Evolutionary conservation across 1,140 invertebrate species (phyloP).

Genomic region (Coelopa frigida): DNA sequence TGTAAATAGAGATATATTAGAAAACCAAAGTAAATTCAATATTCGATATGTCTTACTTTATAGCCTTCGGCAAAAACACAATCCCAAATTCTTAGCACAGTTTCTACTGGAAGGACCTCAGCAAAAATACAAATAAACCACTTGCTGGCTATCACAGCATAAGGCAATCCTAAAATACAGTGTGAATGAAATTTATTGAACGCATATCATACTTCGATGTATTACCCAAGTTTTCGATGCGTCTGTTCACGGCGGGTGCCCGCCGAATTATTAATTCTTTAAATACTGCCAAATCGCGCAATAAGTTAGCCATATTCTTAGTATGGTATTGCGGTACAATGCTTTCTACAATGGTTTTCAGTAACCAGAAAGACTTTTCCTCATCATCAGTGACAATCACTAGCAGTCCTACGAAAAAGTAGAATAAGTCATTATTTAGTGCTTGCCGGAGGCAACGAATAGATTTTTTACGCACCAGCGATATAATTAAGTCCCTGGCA

Average conservation of each 20-base stretch:
- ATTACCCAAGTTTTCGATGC: constrained; percentile 62
- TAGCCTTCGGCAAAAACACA: constrained; percentile 90
- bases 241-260: constrained; percentile 69
- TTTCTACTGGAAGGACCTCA: constrained; percentile 87
- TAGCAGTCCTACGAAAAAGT: constrained; percentile 57
- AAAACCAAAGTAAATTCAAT: not conserved
- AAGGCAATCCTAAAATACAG: constrained; percentile 55
- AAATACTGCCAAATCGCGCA: constrained; percentile 80
- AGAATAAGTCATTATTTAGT: constrained; percentile 3
- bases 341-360: constrained; percentile 78
- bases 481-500: constrained; percentile 94
- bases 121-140: constrained; percentile 92
- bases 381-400: constrained; percentile 80
- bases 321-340: constrained; percentile 85
- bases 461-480: constrained; percentile 48
- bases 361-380: constrained; percentile 84
- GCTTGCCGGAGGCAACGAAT: no score
- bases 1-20: constrained; percentile 14
- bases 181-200: not conserved
- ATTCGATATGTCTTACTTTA: constrained; percentile 51
- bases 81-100: constrained; percentile 88
- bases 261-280: constrained; percentile 75
- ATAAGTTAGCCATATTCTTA: constrained; percentile 76
- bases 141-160: constrained; percentile 82
- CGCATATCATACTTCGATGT: not conserved